A percentile compares a stretch with the other conserved stretches of the same genome.
Evolutionary conservation across 1,140 invertebrate species (phyloP).

Genomic region (Microplitis mediator): DNA sequence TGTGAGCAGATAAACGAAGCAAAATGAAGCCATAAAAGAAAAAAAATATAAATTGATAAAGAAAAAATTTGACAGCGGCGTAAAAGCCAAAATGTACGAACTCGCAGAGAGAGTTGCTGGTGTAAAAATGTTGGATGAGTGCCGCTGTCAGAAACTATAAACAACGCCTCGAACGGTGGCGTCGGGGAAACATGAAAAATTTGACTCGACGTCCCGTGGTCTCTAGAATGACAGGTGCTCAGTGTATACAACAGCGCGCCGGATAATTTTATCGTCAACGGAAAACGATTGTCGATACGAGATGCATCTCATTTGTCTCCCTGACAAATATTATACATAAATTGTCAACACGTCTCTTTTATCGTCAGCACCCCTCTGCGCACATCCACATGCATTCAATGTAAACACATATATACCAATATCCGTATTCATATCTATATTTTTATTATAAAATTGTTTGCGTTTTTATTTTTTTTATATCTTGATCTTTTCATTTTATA

Average conservation of each 20-base stretch:
- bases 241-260: neutral
- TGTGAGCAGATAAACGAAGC: neutral
- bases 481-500: too few species aligned
- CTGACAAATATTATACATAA: neutral
- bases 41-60: neutral
- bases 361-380: too few species aligned
- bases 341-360: neutral
- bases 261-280: neutral
- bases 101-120: neutral
- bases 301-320: neutral
- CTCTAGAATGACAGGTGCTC: neutral
- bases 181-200: conserved; percentile 19
- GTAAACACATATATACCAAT: too few species aligned
- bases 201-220: conserved; percentile 17
- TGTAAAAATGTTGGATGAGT: conserved; percentile 10
- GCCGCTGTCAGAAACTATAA: conserved; percentile 13
- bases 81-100: neutral
- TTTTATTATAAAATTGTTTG: too few species aligned
- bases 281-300: conserved; percentile 2
- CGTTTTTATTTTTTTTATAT: too few species aligned
- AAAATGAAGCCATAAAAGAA: neutral
- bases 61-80: neutral
- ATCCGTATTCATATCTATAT: too few species aligned
- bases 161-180: conserved; percentile 11
- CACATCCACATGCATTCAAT: too few species aligned